Percentiles rank a stretch among this genome's conserved stretches.
Evolutionary conservation across 2,113 vertebrate species (phyloP).

Genomic region (Capreolus pygargus): DNA sequence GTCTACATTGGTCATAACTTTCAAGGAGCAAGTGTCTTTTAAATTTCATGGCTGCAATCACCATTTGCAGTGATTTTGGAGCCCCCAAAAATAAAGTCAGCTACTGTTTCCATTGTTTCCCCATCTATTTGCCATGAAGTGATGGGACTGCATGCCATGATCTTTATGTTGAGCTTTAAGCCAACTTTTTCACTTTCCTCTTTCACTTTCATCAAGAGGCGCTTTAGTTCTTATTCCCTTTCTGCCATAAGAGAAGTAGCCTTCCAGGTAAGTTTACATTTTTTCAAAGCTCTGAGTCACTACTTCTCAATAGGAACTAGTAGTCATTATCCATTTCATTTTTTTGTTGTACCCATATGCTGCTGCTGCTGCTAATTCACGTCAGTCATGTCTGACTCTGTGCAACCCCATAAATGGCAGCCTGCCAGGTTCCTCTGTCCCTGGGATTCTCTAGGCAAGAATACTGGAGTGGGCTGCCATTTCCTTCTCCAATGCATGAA

Average conservation of each 20-base stretch:
- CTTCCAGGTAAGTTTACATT: not conserved
- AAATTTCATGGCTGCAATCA: not conserved
- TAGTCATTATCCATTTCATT: not conserved
- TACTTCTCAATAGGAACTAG: not conserved
- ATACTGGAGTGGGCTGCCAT: no score
- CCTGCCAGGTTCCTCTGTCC: no score
- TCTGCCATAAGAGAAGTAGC: not conserved
- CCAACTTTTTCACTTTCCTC: not conserved
- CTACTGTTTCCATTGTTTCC: not conserved
- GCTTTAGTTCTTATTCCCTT: not conserved
- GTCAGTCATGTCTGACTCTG: no score
- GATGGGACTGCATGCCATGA: not conserved
- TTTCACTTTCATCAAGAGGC: not conserved
- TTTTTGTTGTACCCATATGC: not conserved
- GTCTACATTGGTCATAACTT: not conserved
- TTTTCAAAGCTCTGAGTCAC: not conserved
- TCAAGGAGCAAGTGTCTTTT: rapidly evolving
- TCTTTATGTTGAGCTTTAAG: not conserved
- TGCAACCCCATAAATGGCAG: no score
- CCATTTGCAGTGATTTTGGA: not conserved
- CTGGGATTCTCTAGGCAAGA: no score
- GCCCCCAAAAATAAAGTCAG: not conserved
- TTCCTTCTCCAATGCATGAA: no score
- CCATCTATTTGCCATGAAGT: not conserved
- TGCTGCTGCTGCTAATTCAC: no score